These are phyloP conservation scores for Bombyx huttoni DNA, from an alignment of 2,888 invertebrate species.

Conservation along the genomic window DNA sequence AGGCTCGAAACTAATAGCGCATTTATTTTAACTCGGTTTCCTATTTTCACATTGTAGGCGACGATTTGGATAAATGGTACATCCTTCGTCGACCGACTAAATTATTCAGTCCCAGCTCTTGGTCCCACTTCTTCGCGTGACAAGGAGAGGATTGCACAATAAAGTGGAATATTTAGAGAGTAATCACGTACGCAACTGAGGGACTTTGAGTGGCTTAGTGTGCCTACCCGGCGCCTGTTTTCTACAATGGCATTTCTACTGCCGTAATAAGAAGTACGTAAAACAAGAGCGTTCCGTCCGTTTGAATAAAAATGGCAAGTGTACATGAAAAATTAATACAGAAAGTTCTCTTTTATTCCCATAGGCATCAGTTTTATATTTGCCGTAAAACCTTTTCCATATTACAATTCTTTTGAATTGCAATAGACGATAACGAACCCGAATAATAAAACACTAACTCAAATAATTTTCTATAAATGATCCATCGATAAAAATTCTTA, in stretches of 20 bases:
- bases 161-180: slow-evolving; percentile 64
- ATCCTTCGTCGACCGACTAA: slow-evolving; percentile 48
- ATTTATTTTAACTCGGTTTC: slow-evolving; percentile 53
- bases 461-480: too few species aligned
- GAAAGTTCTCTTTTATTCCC: background rate
- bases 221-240: slow-evolving; percentile 16
- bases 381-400: background rate
- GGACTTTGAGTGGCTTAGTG: slow-evolving; percentile 29
- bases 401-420: background rate
- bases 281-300: slow-evolving; percentile 24
- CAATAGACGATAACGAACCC: background rate
- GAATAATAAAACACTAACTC: background rate
- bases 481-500: too few species aligned
- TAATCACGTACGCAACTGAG: slow-evolving; percentile 55
- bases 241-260: slow-evolving; percentile 35
- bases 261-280: slow-evolving; percentile 20
- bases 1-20: slow-evolving; percentile 38
- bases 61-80: slow-evolving; percentile 67
- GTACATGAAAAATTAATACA: background rate
- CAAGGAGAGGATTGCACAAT: slow-evolving; percentile 57
- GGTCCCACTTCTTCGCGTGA: slow-evolving; percentile 50
- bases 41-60: slow-evolving; percentile 35
- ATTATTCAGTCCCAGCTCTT: slow-evolving; percentile 52
- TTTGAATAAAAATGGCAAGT: slow-evolving; percentile 9
- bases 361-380: background rate